Percentiles rank a stretch among this genome's conserved stretches.
phyloP scores from a whole-genome alignment of 2,797 vertebrate genomes.

The Danio tinwini region DNA sequence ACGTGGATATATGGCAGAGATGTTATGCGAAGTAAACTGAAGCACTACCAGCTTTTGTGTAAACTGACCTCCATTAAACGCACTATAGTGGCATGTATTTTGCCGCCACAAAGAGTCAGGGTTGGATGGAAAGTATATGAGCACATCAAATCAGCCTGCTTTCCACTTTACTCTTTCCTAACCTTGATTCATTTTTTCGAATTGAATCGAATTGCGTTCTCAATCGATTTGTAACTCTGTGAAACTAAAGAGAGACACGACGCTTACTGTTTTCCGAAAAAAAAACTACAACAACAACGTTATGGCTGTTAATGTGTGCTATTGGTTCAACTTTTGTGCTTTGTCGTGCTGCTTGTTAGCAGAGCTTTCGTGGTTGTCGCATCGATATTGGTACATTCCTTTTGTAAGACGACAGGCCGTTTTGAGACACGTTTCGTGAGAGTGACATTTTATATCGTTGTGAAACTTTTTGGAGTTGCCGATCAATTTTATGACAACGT shows the following conservation, averaged over 20 bases:
- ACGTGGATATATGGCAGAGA: conserved; percentile 20
- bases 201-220: background rate
- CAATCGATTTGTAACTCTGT: conserved; percentile 75
- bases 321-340: conserved; percentile 64
- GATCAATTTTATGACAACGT: conserved; percentile 57
- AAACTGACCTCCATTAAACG: conserved; percentile 32
- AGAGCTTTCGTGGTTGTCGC: conserved; percentile 54
- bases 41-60: conserved; percentile 38
- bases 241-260: conserved; percentile 63
- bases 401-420: conserved; percentile 70
- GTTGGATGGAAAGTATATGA: conserved; percentile 11
- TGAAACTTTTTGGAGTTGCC: conserved; percentile 65
- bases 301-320: conserved; percentile 73
- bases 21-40: background rate
- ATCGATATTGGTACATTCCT: conserved; percentile 71
- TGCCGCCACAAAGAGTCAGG: conserved; percentile 33
- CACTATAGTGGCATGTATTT: conserved; percentile 30
- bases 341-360: conserved; percentile 44
- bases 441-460: conserved; percentile 68
- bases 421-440: conserved; percentile 65
- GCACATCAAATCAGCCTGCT: conserved; percentile 42
- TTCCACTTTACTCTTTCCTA: conserved; percentile 32
- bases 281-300: conserved; percentile 57
- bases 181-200: background rate
- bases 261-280: conserved; percentile 66